Evolutionary conservation across 2,113 vertebrate genomes (phyloP).

Genomic region (Patagioenas fasciata): DNA sequence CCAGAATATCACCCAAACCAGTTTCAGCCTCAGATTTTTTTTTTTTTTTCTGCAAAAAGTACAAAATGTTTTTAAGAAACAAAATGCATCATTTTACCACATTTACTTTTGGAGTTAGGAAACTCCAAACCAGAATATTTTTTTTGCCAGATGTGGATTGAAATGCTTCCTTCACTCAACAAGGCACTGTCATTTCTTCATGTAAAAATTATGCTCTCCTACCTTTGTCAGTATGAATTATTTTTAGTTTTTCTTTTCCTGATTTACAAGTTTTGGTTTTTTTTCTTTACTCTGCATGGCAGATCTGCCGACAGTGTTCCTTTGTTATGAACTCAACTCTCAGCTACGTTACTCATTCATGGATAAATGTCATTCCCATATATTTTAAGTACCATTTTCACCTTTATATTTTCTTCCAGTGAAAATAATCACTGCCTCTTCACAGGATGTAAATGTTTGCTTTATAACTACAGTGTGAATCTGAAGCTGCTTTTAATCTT

Average conservation of each 20-base stretch:
- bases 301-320: background rate
- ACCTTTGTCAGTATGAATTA: background rate
- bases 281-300: background rate
- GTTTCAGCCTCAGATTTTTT: background rate
- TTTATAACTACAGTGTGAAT: constrained; percentile 18
- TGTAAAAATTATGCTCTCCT: background rate
- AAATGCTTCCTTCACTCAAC: background rate
- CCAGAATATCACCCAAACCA: background rate
- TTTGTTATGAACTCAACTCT: background rate
- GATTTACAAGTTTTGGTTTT: background rate
- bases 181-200: background rate
- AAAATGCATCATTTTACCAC: background rate
- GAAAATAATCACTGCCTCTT: constrained; percentile 3
- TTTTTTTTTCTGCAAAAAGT: background rate
- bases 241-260: background rate
- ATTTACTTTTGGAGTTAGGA: background rate
- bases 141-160: background rate
- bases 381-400: constrained; percentile 22
- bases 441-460: constrained; percentile 40
- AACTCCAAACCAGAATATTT: background rate
- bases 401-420: constrained; percentile 14
- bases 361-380: background rate
- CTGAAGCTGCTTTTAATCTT: constrained; percentile 12
- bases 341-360: constrained; percentile 4
- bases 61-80: background rate